Conservation (phyloP, 2,797 vertebrate species). For the Acomys russatus region DNA sequence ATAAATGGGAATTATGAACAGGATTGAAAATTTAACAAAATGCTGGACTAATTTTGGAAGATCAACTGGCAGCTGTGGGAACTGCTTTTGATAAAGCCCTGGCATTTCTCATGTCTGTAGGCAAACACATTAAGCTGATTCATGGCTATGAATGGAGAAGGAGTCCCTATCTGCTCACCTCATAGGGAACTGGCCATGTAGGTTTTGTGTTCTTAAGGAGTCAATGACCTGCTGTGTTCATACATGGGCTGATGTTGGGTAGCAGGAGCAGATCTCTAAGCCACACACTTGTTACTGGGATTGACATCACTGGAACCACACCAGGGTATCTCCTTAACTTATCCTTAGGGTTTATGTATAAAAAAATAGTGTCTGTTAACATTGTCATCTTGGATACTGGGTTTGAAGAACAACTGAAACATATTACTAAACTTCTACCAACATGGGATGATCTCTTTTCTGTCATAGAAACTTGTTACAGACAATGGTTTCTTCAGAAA, state of each 20-base stretch:
- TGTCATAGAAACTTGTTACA: constrained; percentile 96
- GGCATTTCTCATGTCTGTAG: constrained; percentile 95
- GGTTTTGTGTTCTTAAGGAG: constrained; percentile 96
- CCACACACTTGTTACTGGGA: constrained; percentile 94
- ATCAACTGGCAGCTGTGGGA: constrained; percentile 94
- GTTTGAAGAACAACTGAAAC: constrained; percentile 98
- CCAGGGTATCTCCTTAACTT: constrained; percentile 95
- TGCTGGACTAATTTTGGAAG: constrained; percentile 95
- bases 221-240: constrained; percentile 95
- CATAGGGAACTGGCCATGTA: constrained; percentile 96
- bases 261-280: constrained; percentile 92
- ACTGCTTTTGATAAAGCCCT: constrained; percentile 96
- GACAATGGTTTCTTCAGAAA: constrained; percentile 94
- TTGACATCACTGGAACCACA: constrained; percentile 95
- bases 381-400: constrained; percentile 95
- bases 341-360: constrained; percentile 95
- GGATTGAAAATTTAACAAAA: constrained; percentile 96
- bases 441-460: constrained; percentile 97
- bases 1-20: constrained; percentile 96
- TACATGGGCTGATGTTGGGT: constrained; percentile 95
- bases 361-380: constrained; percentile 96
- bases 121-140: constrained; percentile 97
- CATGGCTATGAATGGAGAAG: constrained; percentile 95
- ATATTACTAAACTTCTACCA: constrained; percentile 96
- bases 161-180: constrained; percentile 94